Evolutionary conservation across 2,797 vertebrate species (phyloP), one percentile per base, ranked within the genome.

Genomic region (Schizothorax lantsangensis): DNA sequence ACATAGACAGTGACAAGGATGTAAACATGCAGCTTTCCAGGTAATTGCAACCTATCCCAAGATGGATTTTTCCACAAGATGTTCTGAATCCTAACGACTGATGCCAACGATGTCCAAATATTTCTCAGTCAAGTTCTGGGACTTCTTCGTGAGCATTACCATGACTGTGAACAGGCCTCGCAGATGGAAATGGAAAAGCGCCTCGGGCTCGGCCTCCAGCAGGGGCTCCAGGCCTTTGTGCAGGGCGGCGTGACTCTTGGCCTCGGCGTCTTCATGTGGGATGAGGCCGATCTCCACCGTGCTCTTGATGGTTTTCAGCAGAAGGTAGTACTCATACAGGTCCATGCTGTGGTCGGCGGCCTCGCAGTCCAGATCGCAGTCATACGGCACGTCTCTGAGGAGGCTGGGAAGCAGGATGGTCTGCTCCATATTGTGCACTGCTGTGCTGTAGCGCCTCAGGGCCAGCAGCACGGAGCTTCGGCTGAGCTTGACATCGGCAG

Each of bases 331-430:
- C 79, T 93, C 92, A 1, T 96, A 96, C 43, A 98, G 93, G 90
- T 97, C 96, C 0, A 89, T 79, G 85, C 75, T 78, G 15, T 89
- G 74, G 0, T 91, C 92, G 0, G 90, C 33, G 0, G 91, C 87
- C 0, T 92, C 88, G 0, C 45, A 66, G 45, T 92, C 92, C 8
- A 71, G 79, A 12, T 86, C 68, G 2, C 92, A 90, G 1, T 93
- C 93, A 0, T 91, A 91, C 23, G 94, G 94, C 66, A 97, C 91
- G 0, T 97, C 97, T 69, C 93, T 91, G 30, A 98, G 96, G 45
- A 98, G 95, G 91, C 95, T 98, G 19, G 97, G 97, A 83, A 98
- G 94, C 92, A 98, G 96, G 45, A 98, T 87, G 26, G 96, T 96
- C 88, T 96, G 95, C 91, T 98, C 97, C 97, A 98, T 98, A 92